Evolutionary conservation across 2,888 invertebrate species (phyloP), one percentile per base, ranked within the genome.

Genomic region (Machimus rusticus): DNA sequence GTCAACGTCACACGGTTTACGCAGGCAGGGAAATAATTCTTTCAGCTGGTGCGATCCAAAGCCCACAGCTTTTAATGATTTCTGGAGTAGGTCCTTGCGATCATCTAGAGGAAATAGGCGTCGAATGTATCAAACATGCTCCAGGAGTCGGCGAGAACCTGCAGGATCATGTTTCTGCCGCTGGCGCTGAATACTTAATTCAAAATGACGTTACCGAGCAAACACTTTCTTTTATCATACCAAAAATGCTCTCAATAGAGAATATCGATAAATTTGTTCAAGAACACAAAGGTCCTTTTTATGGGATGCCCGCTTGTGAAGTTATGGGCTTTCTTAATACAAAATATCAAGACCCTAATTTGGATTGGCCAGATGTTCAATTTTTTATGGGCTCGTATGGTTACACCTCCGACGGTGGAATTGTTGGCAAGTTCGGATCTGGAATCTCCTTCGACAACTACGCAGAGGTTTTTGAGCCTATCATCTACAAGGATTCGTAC

Each of bases 21-120:
- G 96, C 96, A 0, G 94, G 93, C 9, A 95, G 94, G 90, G 98
- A 98, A 92, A 95, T 99, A 0, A 96, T 99, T 88, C 91, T 99
- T 57, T 96, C 97, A 23, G 97, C 97, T 0, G 99, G 98, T 1
- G 93, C 97, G 0, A 94, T 98, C 89, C 96, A 96, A 90, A 95
- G 97, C 2, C 97, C 98, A 0, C 98, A 98, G 91, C 90, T 98
- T 23, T 93, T 98, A 46, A 96, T 98, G 97, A 91, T 98, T 74
- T 97, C 97, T 1, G 98, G 98, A 0, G 94, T 98, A 14, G 97
- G 97, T 4, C 95, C 96, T 0, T 92, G 92, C 5, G 92, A 94
- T 9, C 95, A 96, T 90, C 93, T 97, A 4, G 91, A 93, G 84
- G 93, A 95, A 76, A 90, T 94, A 34, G 94, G 94, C 0, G 95